Percentiles rank a stretch among this genome's conserved stretches.
Evolutionary conservation across 1,140 invertebrate genomes (phyloP).

Genomic region (Drosophila pandora): DNA sequence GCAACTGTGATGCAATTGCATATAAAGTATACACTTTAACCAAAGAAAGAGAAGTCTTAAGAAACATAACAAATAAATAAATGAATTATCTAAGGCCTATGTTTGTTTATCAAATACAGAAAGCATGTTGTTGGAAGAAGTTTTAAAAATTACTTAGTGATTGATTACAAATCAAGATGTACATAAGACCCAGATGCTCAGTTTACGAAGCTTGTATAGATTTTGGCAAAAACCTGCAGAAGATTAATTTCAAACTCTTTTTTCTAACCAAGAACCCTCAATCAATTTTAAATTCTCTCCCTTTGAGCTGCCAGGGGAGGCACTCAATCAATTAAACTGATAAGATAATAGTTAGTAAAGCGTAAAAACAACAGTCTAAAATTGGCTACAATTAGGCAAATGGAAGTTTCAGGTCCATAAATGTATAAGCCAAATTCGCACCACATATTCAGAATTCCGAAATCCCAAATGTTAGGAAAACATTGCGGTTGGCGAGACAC

Average conservation of each 20-base stretch:
- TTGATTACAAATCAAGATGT: not conserved
- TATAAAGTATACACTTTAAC: not conserved
- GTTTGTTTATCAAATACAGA: no score
- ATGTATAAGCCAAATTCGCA: conserved; percentile 19
- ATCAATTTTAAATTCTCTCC: conserved; percentile 18
- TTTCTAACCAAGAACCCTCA: conserved; percentile 2
- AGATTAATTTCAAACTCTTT: not conserved
- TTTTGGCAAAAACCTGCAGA: not conserved
- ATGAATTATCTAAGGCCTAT: not conserved
- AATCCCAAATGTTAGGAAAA: conserved; percentile 8
- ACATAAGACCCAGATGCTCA: not conserved
- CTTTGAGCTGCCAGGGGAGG: not conserved
- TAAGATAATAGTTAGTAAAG: conserved; percentile 34
- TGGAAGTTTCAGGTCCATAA: conserved; percentile 31
- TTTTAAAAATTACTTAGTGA: not conserved
- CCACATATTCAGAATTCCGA: conserved; percentile 5
- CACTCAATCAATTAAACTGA: conserved; percentile 61
- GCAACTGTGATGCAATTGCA: conserved; percentile 1
- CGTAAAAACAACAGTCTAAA: conserved; percentile 14
- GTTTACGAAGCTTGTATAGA: not conserved
- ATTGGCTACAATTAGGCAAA: conserved; percentile 30
- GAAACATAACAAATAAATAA: not conserved
- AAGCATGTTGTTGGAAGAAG: not conserved
- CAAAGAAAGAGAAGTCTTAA: not conserved
- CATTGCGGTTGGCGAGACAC: conserved; percentile 23